Evolutionary conservation across 2,888 invertebrate species (phyloP).

Genomic region (Agrotis clavis): DNA sequence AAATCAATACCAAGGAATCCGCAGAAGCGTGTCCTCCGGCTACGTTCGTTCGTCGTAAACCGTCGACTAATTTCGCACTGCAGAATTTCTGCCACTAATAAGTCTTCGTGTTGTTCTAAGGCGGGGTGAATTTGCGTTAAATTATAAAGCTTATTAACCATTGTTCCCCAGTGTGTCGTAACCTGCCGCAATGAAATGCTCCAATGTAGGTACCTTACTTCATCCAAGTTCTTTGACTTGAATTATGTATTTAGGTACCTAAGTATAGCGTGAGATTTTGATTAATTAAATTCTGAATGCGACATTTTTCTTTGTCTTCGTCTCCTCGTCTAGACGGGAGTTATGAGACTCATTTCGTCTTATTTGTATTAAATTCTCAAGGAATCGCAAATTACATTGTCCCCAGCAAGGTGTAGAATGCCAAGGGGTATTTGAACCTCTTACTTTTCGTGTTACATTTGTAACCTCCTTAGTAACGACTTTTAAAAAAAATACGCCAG

Average conservation of each 20-base stretch:
- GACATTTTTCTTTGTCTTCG: slow-evolving; percentile 65
- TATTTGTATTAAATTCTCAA: slow-evolving; percentile 52
- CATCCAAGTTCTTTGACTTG: slow-evolving; percentile 73
- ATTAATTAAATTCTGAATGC: slow-evolving; percentile 76
- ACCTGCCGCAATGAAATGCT: slow-evolving; percentile 83
- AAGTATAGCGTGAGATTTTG: slow-evolving; percentile 66
- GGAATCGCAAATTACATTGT: slow-evolving; percentile 45
- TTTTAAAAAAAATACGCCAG: background rate
- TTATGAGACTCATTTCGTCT: slow-evolving; percentile 49
- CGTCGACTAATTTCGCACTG: slow-evolving; percentile 73
- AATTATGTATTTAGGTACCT: slow-evolving; percentile 75
- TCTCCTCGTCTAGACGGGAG: slow-evolving; percentile 55
- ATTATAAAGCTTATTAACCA: slow-evolving; percentile 89
- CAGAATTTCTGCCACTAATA: slow-evolving; percentile 78
- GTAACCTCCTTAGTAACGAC: slow-evolving; percentile 24
- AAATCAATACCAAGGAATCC: slow-evolving; percentile 40
- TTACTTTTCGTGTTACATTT: slow-evolving; percentile 6
- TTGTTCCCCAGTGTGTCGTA: slow-evolving; percentile 86
- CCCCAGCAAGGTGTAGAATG: slow-evolving; percentile 16
- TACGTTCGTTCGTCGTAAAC: slow-evolving; percentile 65
- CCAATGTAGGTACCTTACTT: slow-evolving; percentile 65
- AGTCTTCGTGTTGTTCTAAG: slow-evolving; percentile 76
- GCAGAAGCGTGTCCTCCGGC: slow-evolving; percentile 45
- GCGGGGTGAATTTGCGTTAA: slow-evolving; percentile 82
- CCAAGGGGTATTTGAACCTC: background rate